Evolutionary conservation across 1,140 invertebrate species (phyloP), one percentile per base, ranked within the genome.

Genomic region (Planococcus citri): DNA sequence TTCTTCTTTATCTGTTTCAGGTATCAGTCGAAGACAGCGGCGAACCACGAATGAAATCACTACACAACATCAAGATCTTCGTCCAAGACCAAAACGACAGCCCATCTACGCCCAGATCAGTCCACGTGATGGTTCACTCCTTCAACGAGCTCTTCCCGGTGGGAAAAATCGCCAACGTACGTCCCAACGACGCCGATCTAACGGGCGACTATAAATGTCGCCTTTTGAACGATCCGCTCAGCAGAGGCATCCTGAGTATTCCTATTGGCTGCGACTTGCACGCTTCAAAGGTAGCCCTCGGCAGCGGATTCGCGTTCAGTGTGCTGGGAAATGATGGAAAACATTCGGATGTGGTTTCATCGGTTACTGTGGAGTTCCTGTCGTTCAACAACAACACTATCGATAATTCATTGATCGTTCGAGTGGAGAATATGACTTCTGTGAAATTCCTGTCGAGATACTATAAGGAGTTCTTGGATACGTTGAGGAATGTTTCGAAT

Each of bases 31-130:
- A 89, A 78, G 95, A 98, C 77, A 92, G 87, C 73, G 95, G 95
- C 0, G 83, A 81, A 21, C 93, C 93, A 0, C 84, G 84, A 73
- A 88, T 92, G 85, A 86, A 83, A 74, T 89, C 88, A 9, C 86
- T 89, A 73, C 89, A 90, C 75, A 81, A 83, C 12, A 82, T 95
- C 20, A 84, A 83, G 10, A 86, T 97, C 24, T 83, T 86, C 51
- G 85, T 97, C 1, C 77, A 88, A 4, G 95, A 97, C 79, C 87
- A 92, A 77, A 97, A 97, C 78, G 94, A 97, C 76, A 93, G 88
- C 76, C 92, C 94, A 4, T 94, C 94, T 0, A 86, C 85, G 17
- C 82, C 92, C 9, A 83, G 94, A 73, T 89, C 88, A 21, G 88
- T 91, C 0, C 88, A 90, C 73, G 83, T 96, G 22, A 79, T 92